Evolutionary conservation across 2,888 invertebrate species (phyloP).

Genomic region (Ypsolopha scabrella): DNA sequence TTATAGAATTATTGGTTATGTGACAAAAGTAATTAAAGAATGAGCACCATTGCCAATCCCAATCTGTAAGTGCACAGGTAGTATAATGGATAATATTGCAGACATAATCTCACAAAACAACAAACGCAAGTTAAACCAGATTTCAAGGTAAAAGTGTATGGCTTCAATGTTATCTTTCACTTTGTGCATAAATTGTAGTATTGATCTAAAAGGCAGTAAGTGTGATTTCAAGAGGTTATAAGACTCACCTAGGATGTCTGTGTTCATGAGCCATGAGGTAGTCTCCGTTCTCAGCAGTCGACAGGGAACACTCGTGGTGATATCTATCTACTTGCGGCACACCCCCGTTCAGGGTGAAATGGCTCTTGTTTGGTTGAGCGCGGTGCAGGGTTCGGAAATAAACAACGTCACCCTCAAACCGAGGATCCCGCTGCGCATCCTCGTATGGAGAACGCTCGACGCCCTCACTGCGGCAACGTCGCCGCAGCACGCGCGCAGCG

Average conservation of each 20-base stretch:
- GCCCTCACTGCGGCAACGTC: conserved; percentile 64
- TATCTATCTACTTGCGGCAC: conserved; percentile 34
- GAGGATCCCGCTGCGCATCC: conserved; percentile 26
- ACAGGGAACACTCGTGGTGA: conserved; percentile 48
- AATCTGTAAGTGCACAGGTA: too few relatives aligned
- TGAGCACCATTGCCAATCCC: too few relatives aligned
- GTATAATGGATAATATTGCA: too few relatives aligned
- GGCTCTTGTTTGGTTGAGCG: conserved; percentile 36
- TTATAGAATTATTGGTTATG: too few relatives aligned
- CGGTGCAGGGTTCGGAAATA: conserved; percentile 25
- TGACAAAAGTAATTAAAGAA: too few relatives aligned
- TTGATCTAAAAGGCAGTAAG: conserved; percentile 4
- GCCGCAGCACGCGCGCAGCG: conserved; percentile 48
- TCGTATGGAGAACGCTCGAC: conserved; percentile 62
- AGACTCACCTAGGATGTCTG: conserved; percentile 39
- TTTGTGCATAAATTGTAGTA: too few relatives aligned
- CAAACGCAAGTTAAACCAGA: too few relatives aligned
- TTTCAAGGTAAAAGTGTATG: too few relatives aligned
- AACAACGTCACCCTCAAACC: neutral
- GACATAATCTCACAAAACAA: too few relatives aligned
- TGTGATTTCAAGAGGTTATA: neutral
- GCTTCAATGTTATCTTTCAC: too few relatives aligned
- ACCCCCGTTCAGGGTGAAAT: conserved; percentile 39
- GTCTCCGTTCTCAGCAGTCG: conserved; percentile 56
- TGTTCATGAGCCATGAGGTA: conserved; percentile 54